Percentiles rank a stretch among this genome's conserved stretches.
Conservation (phyloP, 2,113 vertebrate species). For the Ochotona curzoniae region DNA sequence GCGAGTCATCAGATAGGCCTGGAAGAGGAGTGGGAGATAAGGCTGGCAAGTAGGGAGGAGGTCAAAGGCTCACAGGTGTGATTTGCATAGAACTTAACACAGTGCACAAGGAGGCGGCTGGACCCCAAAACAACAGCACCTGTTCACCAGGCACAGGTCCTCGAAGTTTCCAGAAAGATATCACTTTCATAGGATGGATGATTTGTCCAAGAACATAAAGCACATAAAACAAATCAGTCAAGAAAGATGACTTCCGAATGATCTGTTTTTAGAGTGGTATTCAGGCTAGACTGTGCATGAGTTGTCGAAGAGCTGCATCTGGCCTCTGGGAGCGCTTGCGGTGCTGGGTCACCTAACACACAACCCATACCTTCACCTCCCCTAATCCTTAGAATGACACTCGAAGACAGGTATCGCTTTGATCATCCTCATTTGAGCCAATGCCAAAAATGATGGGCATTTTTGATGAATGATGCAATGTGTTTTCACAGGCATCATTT, state of each 20-base stretch:
- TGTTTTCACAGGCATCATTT: too few relatives aligned
- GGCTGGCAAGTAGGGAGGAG: not conserved
- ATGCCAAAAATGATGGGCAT: not conserved
- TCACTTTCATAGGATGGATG: not conserved
- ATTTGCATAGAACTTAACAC: rapidly evolving
- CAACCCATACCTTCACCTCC: not conserved
- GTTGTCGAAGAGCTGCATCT: not conserved
- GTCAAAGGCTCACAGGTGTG: not conserved
- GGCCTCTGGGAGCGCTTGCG: not conserved
- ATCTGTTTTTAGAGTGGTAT: not conserved
- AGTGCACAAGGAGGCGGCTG: not conserved
- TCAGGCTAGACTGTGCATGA: not conserved
- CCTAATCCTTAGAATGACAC: not conserved
- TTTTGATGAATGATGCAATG: not conserved
- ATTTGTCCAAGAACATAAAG: not conserved
- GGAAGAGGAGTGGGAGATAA: not conserved
- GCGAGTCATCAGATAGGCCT: rapidly evolving
- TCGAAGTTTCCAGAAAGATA: not conserved
- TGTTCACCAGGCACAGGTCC: not conserved
- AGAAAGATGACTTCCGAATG: not conserved
- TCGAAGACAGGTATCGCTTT: not conserved
- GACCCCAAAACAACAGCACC: not conserved
- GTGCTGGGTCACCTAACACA: rapidly evolving
- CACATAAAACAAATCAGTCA: not conserved
- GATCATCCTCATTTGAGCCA: not conserved